Conservation (phyloP, 2,888 invertebrate species). For the Eupithecia dodoneata region DNA sequence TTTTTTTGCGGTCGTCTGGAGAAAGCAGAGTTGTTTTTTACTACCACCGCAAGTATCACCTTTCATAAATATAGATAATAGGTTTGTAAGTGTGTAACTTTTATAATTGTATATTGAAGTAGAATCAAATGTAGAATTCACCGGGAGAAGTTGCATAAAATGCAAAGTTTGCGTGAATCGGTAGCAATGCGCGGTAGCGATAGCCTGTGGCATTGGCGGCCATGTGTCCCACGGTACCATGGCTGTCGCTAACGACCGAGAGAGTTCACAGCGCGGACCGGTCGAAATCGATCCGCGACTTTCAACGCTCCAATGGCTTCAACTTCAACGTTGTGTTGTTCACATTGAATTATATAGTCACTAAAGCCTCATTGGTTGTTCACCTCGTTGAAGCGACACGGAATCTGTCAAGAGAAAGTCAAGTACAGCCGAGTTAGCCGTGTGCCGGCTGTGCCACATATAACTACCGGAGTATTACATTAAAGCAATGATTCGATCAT, state of each 20-base stretch:
- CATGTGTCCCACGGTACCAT: slow-evolving; percentile 58
- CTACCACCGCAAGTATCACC: slow-evolving; percentile 56
- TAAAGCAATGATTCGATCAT: slow-evolving; percentile 75
- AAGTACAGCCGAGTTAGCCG: slow-evolving; percentile 64
- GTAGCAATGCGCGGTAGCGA: slow-evolving; percentile 47
- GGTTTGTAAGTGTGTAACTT: slow-evolving; percentile 19
- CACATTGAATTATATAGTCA: slow-evolving; percentile 6
- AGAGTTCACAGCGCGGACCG: slow-evolving; percentile 60
- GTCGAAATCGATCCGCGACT: slow-evolving; percentile 75
- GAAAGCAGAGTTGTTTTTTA: slow-evolving; percentile 67
- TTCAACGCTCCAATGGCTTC: slow-evolving; percentile 74
- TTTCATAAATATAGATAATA: slow-evolving; percentile 49
- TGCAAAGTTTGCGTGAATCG: slow-evolving; percentile 42
- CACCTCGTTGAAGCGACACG: slow-evolving; percentile 78
- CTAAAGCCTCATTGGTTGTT: slow-evolving; percentile 43
- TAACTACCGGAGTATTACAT: slow-evolving; percentile 57
- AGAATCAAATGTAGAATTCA: background rate
- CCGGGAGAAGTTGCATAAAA: slow-evolving; percentile 20
- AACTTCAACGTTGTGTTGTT: slow-evolving; percentile 70
- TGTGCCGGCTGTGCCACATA: slow-evolving; percentile 72
- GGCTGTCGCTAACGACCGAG: slow-evolving; percentile 56
- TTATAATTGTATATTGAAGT: background rate
- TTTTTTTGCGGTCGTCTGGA: slow-evolving; percentile 62
- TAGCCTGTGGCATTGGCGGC: slow-evolving; percentile 31
- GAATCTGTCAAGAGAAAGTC: slow-evolving; percentile 79